Evolutionary conservation across 2,888 invertebrate species (phyloP), one percentile per base, ranked within the genome.

Genomic region (Rotaria socialis): DNA sequence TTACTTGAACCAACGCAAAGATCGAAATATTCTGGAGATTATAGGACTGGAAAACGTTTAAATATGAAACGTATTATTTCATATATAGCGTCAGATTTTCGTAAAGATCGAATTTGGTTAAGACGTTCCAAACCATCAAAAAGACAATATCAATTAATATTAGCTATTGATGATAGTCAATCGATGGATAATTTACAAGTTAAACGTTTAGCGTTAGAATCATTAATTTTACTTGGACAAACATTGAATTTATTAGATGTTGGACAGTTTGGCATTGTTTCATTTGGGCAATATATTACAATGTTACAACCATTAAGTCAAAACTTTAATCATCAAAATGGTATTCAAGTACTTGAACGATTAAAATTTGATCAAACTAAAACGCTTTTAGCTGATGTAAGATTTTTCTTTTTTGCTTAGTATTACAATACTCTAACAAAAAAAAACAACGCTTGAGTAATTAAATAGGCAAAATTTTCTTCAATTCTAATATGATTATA

Each of bases 21-120:
- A 0, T 95, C 96, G 0, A 93, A 96, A 88, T 92, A 27, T 88
- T 92, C 92, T 92, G 99, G 99, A 41, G 99, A 99, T 91, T 99
- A 95, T 91, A 93, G 97, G 14, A 97, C 96, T 0, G 99, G 99
- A 0, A 95, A 96, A 87, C 93, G 99, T 14, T 95, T 99, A 85
- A 99, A 99, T 92, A 99, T 99, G 98, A 94, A 97, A 84, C 96
- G 95, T 89, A 95, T 99, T 86, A 97, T 99, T 90, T 96, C 98
- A 0, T 99, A 99, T 92, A 96, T 99, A 88, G 99, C 99, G 35
- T 97, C 97, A 87, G 95, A 98, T 91, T 99, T 97, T 92, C 94
- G 98, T 84, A 99, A 99, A 91, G 98, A 99, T 91, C 97, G 97
- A 91, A 99, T 99, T 89, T 99, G 99, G 99, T 90, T 99, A 89